Evolutionary conservation across 2,113 vertebrate genomes (phyloP).

Genomic region (Sebastes schlegelii): DNA sequence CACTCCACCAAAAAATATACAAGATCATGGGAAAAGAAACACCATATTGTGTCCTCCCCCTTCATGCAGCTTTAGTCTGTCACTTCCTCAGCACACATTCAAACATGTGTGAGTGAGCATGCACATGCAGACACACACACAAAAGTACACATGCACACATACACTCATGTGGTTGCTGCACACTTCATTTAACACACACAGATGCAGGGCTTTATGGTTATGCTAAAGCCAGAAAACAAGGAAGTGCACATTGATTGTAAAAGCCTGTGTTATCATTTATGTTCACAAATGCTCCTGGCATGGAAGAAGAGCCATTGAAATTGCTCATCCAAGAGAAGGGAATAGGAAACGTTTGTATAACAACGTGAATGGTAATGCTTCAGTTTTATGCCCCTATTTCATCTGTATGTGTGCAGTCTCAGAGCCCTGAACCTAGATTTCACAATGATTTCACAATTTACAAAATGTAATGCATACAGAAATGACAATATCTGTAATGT

Average conservation of each 20-base stretch:
- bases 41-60: conserved; percentile 55
- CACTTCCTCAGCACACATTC: conserved; percentile 71
- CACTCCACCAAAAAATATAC: conserved; percentile 73
- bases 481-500: conserved; percentile 60
- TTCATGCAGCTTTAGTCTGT: conserved; percentile 71
- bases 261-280: conserved; percentile 81
- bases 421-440: conserved; percentile 68
- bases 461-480: conserved; percentile 72
- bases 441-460: conserved; percentile 77
- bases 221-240: conserved; percentile 79
- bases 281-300: conserved; percentile 77
- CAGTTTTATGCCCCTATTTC: conserved; percentile 77
- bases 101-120: conserved; percentile 64
- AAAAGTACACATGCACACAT: conserved; percentile 17
- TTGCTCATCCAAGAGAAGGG: conserved; percentile 79
- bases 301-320: conserved; percentile 76
- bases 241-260: conserved; percentile 77
- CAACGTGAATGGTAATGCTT: conserved; percentile 80
- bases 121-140: conserved; percentile 21
- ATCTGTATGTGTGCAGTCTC: conserved; percentile 59
- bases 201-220: conserved; percentile 78
- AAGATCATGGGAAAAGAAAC: conserved; percentile 43
- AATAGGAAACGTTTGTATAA: conserved; percentile 81
- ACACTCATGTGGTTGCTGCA: conserved; percentile 61
- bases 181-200: conserved; percentile 79